phyloP scores from a whole-genome alignment of 2,888 invertebrate genomes.

The Cerceris ruficornis region DNA sequence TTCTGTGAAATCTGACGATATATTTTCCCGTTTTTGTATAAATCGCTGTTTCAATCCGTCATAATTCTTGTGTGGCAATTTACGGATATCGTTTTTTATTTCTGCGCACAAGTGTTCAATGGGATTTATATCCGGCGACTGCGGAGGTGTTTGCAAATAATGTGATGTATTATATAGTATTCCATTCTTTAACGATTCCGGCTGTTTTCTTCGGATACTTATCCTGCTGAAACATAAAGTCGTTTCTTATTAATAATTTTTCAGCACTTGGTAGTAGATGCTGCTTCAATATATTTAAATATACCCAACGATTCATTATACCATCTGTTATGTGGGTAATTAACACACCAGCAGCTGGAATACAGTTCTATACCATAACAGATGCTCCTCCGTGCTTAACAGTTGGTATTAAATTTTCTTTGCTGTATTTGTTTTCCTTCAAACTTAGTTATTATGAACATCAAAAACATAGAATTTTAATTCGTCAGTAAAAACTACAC shows the following conservation, averaged over 20 bases:
- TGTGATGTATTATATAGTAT: conserved; percentile 9
- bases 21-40: not conserved
- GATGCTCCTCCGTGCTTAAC: not conserved
- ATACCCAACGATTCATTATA: conserved; percentile 6
- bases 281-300: conserved; percentile 10
- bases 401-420: not conserved
- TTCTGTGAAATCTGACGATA: not conserved
- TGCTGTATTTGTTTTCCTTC: not conserved
- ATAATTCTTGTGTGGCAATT: not conserved
- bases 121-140: not conserved
- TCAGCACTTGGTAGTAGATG: not conserved
- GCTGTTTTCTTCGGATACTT: conserved; percentile 10
- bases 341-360: conserved; percentile 1
- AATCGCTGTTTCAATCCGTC: not conserved
- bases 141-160: too few species aligned
- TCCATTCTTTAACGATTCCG: conserved; percentile 1
- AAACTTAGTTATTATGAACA: not conserved
- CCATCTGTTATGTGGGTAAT: not conserved
- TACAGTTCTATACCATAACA: conserved; percentile 11
- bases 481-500: not conserved
- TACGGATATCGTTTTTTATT: not conserved
- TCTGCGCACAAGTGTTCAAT: conserved; percentile 2
- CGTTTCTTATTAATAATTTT: conserved; percentile 2
- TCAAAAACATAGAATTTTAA: conserved; percentile 1
- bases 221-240: conserved; percentile 8